Evolutionary conservation across 2,888 invertebrate genomes (phyloP), one percentile per base, ranked within the genome.

Genomic region (Clunio marinus): DNA sequence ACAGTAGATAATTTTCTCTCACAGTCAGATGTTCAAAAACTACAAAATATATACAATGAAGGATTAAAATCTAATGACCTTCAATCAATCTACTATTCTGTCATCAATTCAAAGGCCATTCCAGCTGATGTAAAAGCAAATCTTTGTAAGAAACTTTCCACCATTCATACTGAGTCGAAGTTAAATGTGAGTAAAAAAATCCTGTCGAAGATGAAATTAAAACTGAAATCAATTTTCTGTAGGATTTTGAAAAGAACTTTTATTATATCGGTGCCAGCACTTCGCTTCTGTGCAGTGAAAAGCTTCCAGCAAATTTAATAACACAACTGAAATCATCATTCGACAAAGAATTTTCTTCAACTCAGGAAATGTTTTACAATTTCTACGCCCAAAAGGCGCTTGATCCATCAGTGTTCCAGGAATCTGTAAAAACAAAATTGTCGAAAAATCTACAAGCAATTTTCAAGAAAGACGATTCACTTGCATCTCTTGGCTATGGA

Each of bases 401-500:
- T 0, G 88, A 88, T 1, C 84, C 88, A 72, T 78, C 83, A 2
- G 75, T 87, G 46, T 80, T 83, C 69, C 86, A 87, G 73, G 83
- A 84, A 46, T 82, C 84, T 24, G 88, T 88, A 74, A 83, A 84
- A 55, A 82, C 84, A 24, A 91, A 89, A 76, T 80, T 89, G 22
- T 81, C 86, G 1, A 88, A 89, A 76, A 84, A 86, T 71, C 79
- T 95, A 35, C 86, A 90, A 74, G 86, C 87, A 70, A 81, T 87
- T 70, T 78, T 96, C 70, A 94, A 93, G 76, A 90, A 89, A 73
- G 95, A 96, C 79, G 93, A 93, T 74, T 87, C 88, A 70, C 81
- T 88, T 20, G 81, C 82, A 51, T 94, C 91, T 74, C 83, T 95
- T 70, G 95, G 91, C 0, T 91, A 92, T 75, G 87, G 89, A 32